Evolutionary conservation across 2,888 invertebrate species (phyloP).

Genomic region (Drosophila percnosoma): DNA sequence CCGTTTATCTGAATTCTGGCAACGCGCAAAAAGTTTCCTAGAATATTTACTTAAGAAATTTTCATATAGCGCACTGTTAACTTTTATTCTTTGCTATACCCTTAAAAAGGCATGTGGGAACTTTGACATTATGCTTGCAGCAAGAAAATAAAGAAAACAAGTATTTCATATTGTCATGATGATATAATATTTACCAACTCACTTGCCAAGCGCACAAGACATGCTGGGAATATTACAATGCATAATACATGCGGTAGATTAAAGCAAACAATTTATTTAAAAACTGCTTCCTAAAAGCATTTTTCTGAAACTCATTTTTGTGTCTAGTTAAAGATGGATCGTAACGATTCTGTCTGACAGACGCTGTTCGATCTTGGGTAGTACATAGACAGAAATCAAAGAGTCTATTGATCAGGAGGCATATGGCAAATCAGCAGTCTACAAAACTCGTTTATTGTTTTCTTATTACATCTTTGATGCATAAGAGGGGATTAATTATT

Average conservation of each 20-base stretch:
- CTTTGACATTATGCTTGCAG: constrained; percentile 24
- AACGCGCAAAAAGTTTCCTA: constrained; percentile 53
- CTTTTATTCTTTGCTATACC: constrained; percentile 38
- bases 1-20: constrained; percentile 40
- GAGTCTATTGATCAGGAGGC: not conserved
- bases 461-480: too few relatives aligned
- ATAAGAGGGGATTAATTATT: not conserved
- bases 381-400: not conserved
- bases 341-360: not conserved
- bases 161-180: constrained; percentile 19
- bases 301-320: not conserved
- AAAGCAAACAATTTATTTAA: not conserved
- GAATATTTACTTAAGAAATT: constrained; percentile 65
- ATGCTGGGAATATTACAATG: not conserved
- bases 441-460: too few relatives aligned
- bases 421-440: too few relatives aligned
- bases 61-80: constrained; percentile 44
- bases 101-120: constrained; percentile 26
- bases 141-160: not conserved
- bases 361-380: too few relatives aligned
- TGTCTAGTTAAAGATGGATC: not conserved
- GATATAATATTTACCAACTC: constrained; percentile 21
- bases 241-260: not conserved
- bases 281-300: not conserved
- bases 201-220: not conserved